Base-by-base conservation (phyloP, 2,888 invertebrate genomes). In the Cryptocephalus primarius region DNA sequence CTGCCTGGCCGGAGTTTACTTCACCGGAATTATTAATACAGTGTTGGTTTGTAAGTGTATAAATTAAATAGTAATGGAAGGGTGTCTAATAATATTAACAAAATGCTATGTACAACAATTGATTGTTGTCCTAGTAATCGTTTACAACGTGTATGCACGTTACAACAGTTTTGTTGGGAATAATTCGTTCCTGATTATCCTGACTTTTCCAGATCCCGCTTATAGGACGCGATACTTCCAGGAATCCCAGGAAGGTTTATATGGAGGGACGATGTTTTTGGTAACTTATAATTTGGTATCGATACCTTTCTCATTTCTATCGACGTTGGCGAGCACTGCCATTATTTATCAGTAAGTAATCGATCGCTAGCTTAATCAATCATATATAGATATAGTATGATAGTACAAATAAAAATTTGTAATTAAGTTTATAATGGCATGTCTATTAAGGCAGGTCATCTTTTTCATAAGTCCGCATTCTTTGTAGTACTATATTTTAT, bases 181-280 rank as follows among this genome's bases (percentile, higher is more conserved):
- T n/a, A n/a, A n/a, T n/a, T n/a, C n/a, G n/a, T n/a, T n/a, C n/a
- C n/a, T n/a, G n/a, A n/a, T n/a, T 6, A 9, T 32, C 14, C 43
- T 22, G 10, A n/a, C 32, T 11, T 46, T 70, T 72, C 12, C 63
- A 88, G 88, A 82, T 73, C 85, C 88, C 3, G 80, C 80, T 33
- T 88, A 88, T 70, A 75, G 93, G n/a, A 89, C 88, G n/a, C 76
- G 89, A 38, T 93, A 91, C 69, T 91, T 90, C 56, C 91, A 93
- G 64, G 94, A 94, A 62, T 82, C 86, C 0, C 83, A 91, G 44
- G 91, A 92, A 67, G 91, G 91, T 0, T 71, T 90, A 0, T 94
- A 94, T 67, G 84, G 88, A 3, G 93, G 93, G 0, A 85, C 88
- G 0, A 79, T 89, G 53, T 78, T 93, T 58, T 72, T 93, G 0